Evolutionary conservation across 2,888 invertebrate species (phyloP).

Genomic region (Carcina quercana): DNA sequence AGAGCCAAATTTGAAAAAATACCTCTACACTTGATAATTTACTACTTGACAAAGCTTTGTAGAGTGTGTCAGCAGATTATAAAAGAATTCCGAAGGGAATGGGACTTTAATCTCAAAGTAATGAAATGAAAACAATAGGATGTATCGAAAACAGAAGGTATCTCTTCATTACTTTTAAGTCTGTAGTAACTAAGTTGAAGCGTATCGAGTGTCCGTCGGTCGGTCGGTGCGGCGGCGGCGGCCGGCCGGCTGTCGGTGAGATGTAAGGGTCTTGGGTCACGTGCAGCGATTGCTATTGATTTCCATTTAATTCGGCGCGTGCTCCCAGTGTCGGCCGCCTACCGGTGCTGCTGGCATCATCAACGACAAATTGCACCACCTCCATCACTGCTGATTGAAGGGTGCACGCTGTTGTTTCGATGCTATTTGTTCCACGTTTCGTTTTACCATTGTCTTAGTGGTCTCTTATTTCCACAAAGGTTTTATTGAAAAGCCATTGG

Average conservation of each 20-base stretch:
- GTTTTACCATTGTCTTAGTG: slow-evolving; percentile 17
- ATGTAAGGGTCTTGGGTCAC: slow-evolving; percentile 54
- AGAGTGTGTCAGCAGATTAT: no score
- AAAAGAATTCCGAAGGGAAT: no score
- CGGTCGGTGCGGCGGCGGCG: no score
- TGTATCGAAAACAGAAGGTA: no score
- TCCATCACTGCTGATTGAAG: slow-evolving; percentile 57
- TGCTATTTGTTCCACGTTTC: slow-evolving; percentile 15
- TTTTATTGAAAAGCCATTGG: slow-evolving; percentile 1
- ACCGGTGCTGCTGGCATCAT: slow-evolving; percentile 29
- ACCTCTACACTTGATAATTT: no score
- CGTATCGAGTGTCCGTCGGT: slow-evolving; percentile 16
- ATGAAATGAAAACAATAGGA: no score
- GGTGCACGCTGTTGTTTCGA: slow-evolving; percentile 27
- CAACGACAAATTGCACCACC: slow-evolving; percentile 47
- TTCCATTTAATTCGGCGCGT: slow-evolving; percentile 71
- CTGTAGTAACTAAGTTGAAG: slow-evolving; percentile 1
- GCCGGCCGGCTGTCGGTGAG: slow-evolving; percentile 40
- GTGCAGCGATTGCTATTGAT: slow-evolving; percentile 62
- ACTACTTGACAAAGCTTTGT: no score
- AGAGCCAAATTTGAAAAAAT: no score
- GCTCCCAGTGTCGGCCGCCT: slow-evolving; percentile 39
- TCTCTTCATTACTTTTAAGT: no score
- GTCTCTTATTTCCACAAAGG: neutral
- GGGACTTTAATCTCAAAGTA: no score